phyloP scores from a whole-genome alignment of 1,140 invertebrate species.

The Papilio machaon region DNA sequence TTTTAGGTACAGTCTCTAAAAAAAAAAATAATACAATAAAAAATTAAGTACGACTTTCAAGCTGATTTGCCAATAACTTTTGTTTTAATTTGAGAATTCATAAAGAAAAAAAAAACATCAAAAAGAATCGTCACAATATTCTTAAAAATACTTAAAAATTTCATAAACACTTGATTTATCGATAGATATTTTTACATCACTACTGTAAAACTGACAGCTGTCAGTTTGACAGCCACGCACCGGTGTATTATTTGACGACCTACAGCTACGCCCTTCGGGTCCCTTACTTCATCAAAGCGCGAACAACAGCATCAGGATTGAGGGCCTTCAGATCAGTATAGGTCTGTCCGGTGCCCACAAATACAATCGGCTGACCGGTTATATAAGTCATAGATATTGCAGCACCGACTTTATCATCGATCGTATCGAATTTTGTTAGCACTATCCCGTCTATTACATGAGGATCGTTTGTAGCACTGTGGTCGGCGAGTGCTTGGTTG shows the following conservation, averaged over 20 bases:
- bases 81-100: no score
- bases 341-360: slow-evolving; percentile 99
- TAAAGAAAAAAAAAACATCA: not conserved
- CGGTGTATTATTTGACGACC: not conserved
- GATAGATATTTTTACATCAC: not conserved
- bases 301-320: slow-evolving; percentile 98
- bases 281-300: slow-evolving; percentile 95
- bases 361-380: slow-evolving; percentile 99
- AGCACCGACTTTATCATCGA: slow-evolving; percentile 99
- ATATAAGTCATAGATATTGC: slow-evolving; percentile 99
- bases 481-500: slow-evolving; percentile 97
- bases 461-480: slow-evolving; percentile 90
- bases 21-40: no score
- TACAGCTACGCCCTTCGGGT: slow-evolving; percentile 15
- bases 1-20: no score
- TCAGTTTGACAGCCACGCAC: not conserved
- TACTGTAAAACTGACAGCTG: not conserved
- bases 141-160: not conserved
- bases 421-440: slow-evolving; percentile 99
- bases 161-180: no score
- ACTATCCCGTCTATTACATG: slow-evolving; percentile 99
- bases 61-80: no score
- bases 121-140: not conserved
- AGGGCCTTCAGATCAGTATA: slow-evolving; percentile 98
- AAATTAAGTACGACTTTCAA: no score